Conservation (phyloP, 2,888 invertebrate species). For the Sylvicola cinctus region DNA sequence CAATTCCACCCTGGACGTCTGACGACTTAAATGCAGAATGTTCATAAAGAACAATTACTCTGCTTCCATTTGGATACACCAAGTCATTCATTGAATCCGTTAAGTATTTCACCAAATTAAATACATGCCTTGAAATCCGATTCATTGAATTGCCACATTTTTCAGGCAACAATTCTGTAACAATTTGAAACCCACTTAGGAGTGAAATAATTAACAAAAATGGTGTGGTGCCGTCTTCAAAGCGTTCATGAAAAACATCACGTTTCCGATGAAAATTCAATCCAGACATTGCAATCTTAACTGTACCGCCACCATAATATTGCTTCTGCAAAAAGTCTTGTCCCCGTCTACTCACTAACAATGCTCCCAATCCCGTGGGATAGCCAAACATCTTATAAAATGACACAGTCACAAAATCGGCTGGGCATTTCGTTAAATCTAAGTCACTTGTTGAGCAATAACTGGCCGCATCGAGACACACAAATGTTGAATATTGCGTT, state of each 20-base stretch:
- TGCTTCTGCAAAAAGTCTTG: constrained; percentile 26
- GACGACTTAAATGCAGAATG: constrained; percentile 43
- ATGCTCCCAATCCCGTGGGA: constrained; percentile 85
- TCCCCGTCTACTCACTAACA: constrained; percentile 43
- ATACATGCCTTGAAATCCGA: constrained; percentile 51
- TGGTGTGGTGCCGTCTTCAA: constrained; percentile 86
- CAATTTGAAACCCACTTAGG: constrained; percentile 59
- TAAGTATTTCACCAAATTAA: constrained; percentile 50
- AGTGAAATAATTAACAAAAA: constrained; percentile 69
- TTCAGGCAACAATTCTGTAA: constrained; percentile 17
- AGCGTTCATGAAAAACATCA: constrained; percentile 46
- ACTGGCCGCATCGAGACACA: constrained; percentile 71
- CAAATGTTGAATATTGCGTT: constrained; percentile 31
- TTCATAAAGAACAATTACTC: constrained; percentile 49
- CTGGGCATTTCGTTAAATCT: constrained; percentile 45
- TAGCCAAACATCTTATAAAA: constrained; percentile 95
- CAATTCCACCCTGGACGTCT: constrained; percentile 57
- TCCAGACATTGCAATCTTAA: constrained; percentile 58
- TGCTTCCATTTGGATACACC: constrained; percentile 49
- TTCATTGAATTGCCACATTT: constrained; percentile 28
- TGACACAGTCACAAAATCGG: constrained; percentile 81
- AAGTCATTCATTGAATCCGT: constrained; percentile 38
- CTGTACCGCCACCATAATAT: constrained; percentile 91
- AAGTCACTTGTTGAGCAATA: constrained; percentile 57
- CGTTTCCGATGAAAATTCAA: constrained; percentile 52